Evolutionary conservation across 2,888 invertebrate genomes (phyloP).

Genomic region (Acleris holmiana): DNA sequence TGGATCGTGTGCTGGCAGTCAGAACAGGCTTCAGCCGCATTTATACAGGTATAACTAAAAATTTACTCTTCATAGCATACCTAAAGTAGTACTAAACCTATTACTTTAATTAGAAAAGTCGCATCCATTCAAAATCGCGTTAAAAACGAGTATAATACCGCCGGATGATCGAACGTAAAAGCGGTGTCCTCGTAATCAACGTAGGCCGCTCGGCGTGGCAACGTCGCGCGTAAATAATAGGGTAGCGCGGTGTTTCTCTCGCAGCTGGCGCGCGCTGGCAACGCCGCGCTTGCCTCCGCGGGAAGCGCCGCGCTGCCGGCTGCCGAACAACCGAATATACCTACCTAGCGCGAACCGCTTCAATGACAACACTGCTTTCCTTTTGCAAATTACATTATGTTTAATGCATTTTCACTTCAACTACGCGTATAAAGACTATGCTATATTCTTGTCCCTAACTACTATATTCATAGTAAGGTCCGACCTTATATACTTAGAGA

Average conservation of each 20-base stretch:
- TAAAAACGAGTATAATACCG: conserved; percentile 61
- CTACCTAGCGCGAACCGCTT: conserved; percentile 58
- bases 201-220: conserved; percentile 80
- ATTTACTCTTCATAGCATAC: conserved; percentile 29
- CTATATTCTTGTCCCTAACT: conserved; percentile 3
- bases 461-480: conserved; percentile 4
- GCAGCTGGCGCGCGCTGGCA: conserved; percentile 82
- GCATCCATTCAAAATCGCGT: conserved; percentile 46
- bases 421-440: not conserved
- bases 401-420: conserved; percentile 6
- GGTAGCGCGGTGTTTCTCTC: conserved; percentile 83
- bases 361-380: conserved; percentile 60
- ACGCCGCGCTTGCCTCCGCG: conserved; percentile 63
- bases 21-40: conserved; percentile 37
- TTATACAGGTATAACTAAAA: conserved; percentile 54
- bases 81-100: conserved; percentile 17
- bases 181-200: conserved; percentile 84
- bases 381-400: conserved; percentile 46
- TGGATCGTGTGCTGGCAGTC: conserved; percentile 22
- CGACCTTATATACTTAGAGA: conserved; percentile 25
- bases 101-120: conserved; percentile 23
- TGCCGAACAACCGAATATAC: conserved; percentile 68
- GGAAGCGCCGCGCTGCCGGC: conserved; percentile 42
- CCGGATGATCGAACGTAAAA: conserved; percentile 82
- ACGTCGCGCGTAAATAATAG: conserved; percentile 84